Conservation (phyloP, 2,888 invertebrate species). For the Drosophila falleni region DNA sequence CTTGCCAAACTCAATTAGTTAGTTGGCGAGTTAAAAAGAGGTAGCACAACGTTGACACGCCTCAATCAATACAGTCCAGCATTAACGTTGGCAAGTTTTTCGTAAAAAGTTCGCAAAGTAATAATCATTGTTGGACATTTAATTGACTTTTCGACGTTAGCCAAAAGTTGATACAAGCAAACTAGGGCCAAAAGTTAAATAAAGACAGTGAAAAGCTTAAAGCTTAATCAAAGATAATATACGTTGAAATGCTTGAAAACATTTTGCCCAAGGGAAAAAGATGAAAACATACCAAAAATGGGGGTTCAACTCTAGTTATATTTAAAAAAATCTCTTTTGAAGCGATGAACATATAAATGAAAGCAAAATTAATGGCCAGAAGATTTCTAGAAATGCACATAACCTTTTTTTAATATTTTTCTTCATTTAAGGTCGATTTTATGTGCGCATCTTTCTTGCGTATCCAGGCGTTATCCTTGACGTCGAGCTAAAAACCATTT, state of each 20-base stretch:
- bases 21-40: conserved; percentile 26
- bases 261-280: not conserved
- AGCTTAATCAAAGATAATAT: conserved; percentile 6
- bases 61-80: conserved; percentile 43
- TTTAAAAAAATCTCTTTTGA: conserved; percentile 7
- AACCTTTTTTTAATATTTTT: conserved; percentile 38
- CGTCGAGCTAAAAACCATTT: conserved; percentile 25
- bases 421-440: conserved; percentile 45
- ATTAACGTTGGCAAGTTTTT: conserved; percentile 30
- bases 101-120: conserved; percentile 26
- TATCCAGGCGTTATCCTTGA: conserved; percentile 28
- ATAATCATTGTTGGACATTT: conserved; percentile 36
- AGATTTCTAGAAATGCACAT: conserved; percentile 27
- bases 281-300: not conserved
- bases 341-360: not conserved
- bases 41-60: conserved; percentile 20
- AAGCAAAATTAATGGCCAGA: conserved; percentile 14
- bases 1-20: conserved; percentile 66
- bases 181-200: conserved; percentile 7
- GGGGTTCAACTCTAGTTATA: not conserved
- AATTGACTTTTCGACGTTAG: conserved; percentile 34
- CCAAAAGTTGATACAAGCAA: conserved; percentile 1
- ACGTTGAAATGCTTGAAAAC: not conserved
- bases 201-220: conserved; percentile 8
- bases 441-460: conserved; percentile 39